Conservation (phyloP, 2,888 invertebrate genomes). For the Melanostoma scalare region DNA sequence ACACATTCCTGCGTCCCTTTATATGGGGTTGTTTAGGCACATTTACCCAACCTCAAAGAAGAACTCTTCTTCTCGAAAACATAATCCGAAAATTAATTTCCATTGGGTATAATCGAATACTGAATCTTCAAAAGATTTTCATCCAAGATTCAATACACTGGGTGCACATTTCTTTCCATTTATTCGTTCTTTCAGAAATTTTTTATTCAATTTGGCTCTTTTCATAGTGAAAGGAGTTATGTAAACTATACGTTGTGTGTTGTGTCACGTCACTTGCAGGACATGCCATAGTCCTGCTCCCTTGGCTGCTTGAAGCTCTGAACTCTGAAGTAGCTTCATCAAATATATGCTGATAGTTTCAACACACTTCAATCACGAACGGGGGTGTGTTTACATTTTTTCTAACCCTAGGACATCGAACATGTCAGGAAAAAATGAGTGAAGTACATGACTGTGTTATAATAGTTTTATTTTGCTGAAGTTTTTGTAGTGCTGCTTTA, state of each 20-base stretch:
- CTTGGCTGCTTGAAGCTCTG: background rate
- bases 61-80: no score
- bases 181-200: slow-evolving; percentile 13
- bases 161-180: slow-evolving; percentile 17
- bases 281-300: background rate
- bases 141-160: slow-evolving; percentile 1
- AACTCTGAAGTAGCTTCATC: slow-evolving; percentile 15
- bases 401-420: background rate
- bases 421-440: background rate
- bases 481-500: no score
- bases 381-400: slow-evolving; percentile 7
- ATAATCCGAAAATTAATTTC: background rate
- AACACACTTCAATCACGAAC: slow-evolving; percentile 29
- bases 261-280: slow-evolving; percentile 23
- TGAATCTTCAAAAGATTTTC: background rate
- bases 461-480: background rate
- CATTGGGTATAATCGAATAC: slow-evolving; percentile 2
- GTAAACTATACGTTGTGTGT: background rate
- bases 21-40: no score
- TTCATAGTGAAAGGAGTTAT: background rate
- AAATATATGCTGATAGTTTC: slow-evolving; percentile 32
- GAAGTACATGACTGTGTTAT: background rate
- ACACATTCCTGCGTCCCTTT: no score
- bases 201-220: slow-evolving; percentile 8
- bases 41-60: no score